phyloP scores from a whole-genome alignment of 1,140 invertebrate genomes.

The Drosophila lini region DNA sequence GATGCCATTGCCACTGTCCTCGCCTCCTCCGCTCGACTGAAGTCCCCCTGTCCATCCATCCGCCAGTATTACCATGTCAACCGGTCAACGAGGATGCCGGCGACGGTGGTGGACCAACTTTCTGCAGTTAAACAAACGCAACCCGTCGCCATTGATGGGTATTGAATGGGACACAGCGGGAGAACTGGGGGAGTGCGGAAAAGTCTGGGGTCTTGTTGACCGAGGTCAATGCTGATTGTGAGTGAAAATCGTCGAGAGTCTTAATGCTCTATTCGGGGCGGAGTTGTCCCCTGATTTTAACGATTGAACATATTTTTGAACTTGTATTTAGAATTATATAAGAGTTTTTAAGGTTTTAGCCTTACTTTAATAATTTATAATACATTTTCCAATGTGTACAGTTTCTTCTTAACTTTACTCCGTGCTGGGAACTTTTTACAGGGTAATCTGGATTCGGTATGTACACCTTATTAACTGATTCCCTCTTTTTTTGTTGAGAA shows the following conservation, averaged over 20 bases:
- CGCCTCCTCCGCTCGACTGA: background rate
- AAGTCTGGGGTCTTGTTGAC: conserved; percentile 19
- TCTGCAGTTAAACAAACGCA: conserved; percentile 57
- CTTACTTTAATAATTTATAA: no score
- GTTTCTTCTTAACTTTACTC: background rate
- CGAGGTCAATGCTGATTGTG: conserved; percentile 59
- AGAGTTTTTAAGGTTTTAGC: background rate
- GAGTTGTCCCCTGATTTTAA: background rate
- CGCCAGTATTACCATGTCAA: conserved; percentile 42
- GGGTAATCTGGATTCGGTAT: conserved; percentile 19
- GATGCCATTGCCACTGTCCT: conserved; percentile 60
- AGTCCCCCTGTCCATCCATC: conserved; percentile 3
- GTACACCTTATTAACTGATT: background rate
- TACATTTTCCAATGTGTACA: no score
- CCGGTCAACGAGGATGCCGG: conserved; percentile 19
- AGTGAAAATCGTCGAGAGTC: conserved; percentile 28
- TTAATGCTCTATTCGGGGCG: conserved; percentile 16
- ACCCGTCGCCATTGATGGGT: conserved; percentile 58
- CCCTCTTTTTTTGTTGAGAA: conserved; percentile 38
- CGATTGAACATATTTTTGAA: background rate
- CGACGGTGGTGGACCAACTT: conserved; percentile 48
- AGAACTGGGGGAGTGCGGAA: background rate
- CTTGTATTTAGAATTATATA: background rate
- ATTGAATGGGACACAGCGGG: conserved; percentile 43
- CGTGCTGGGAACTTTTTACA: background rate